Base-by-base conservation (phyloP, 1,140 invertebrate genomes). In the Reticulitermes speratus region DNA sequence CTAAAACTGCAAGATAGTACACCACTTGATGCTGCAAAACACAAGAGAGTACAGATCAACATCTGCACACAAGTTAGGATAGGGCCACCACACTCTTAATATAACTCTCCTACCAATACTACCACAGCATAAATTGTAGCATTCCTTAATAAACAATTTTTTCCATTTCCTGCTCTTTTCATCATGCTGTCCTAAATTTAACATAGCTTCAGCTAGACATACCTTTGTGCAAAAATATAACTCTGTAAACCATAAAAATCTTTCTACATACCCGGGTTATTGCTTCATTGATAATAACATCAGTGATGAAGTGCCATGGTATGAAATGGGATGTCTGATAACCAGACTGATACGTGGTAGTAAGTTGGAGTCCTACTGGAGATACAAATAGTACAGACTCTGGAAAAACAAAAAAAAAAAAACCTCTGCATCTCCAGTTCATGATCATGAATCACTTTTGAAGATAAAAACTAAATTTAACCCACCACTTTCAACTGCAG, bases 221-320 rank as follows among this genome's bases (percentile, higher is more conserved):
- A 55, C 14, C 19, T 55, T 21, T 55, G 19, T 55, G 19, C 19
- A 55, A 55, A 55, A 55, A 55, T 21, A 55, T 21, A 55, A 21
- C 52, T 21, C 52, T 55, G 52, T 55, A 55, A 16, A 55, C 52
- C 52, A 55, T 55, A 19, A 55, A 55, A 55, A 55, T 16, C 52
- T 21, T 21, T 44, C 23, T 25, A 83, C 82, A 44, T 84, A 84
- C 83, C 83, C 12, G 16, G 44, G 23, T 85, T 21, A 85, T 75
- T n/a, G 85, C 85, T 85, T 85, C 85, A 75, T 85, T 85, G 38
- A 85, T 85, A 45, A 85, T 81, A 14, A 85, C 75, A 75, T 85
- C 85, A 3, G 32, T 30, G 14, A 85, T 48, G 45, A 44, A 85
- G 16, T 69, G 65, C 85, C 85, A 85, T 30, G 85, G 85, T 44